Conservation (phyloP, 1,140 invertebrate species). For the Melipona quadrifasciata region DNA sequence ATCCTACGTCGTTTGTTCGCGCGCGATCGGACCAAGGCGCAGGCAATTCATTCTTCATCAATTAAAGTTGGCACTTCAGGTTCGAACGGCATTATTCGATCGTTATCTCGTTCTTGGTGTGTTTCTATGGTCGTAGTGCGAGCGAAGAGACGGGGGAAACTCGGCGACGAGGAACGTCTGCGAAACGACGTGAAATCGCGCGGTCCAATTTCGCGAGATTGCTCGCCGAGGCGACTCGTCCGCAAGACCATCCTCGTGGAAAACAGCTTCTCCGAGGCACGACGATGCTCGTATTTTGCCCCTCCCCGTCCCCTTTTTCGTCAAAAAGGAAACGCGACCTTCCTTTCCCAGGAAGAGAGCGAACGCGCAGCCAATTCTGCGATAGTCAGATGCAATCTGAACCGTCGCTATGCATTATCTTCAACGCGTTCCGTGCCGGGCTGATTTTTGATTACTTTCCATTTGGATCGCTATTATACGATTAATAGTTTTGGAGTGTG, state of each 20-base stretch:
- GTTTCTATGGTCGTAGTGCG: conserved; percentile 1
- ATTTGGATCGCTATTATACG: no score
- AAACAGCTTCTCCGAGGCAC: conserved; percentile 58
- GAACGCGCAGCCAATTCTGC: conserved; percentile 31
- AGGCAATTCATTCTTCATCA: background rate
- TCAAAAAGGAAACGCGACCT: conserved; percentile 36
- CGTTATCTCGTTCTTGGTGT: conserved; percentile 10
- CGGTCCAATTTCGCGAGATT: conserved; percentile 71
- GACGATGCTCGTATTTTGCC: conserved; percentile 53
- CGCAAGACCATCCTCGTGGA: conserved; percentile 57
- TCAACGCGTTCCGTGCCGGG: background rate
- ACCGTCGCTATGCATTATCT: background rate
- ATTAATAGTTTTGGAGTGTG: no score
- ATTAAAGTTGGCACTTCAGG: no score
- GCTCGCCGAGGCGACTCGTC: conserved; percentile 59
- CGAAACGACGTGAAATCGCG: conserved; percentile 71
- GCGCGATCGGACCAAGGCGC: background rate
- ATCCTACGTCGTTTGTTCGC: background rate
- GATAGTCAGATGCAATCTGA: conserved; percentile 32
- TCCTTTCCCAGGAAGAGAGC: conserved; percentile 22
- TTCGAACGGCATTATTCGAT: background rate
- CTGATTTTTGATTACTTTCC: no score
- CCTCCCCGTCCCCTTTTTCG: background rate
- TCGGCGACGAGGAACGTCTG: conserved; percentile 64
- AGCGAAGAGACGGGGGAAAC: conserved; percentile 63